Base-by-base conservation (phyloP, 2,113 vertebrate species). In the Dendropsophus ebraccatus region DNA sequence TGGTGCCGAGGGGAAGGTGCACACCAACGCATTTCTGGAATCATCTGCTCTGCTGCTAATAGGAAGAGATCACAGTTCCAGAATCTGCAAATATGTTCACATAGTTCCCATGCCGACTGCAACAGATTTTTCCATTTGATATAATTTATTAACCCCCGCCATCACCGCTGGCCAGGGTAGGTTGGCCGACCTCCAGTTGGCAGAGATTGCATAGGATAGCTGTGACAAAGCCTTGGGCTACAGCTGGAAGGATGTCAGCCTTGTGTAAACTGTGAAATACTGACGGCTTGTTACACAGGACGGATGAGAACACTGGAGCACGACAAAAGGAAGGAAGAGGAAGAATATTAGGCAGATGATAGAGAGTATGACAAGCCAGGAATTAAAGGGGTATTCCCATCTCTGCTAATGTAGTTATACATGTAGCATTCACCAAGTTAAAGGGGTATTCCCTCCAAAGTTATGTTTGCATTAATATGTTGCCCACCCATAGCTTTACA, bases 161-260 rank as follows among this genome's bases (percentile, higher is more conserved):
- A 70, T 70, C 67, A 37, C 67, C 67, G 67, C 67, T 70, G 67
- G 67, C 67, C 35, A 41, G 67, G 67, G 17, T 37, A 23, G 32
- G 67, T 23, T 70, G 67, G 67, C 67, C 21, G 67, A 41, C 67
- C 67, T 70, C 67, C 67, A 70, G 67, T 70, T 70, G 67, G 67
- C 67, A 41, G 32, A 4, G 17, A 23, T 41, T 23, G 17, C 35
- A 41, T 41, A 23, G 67, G 32, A 41, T 37, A 10, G 35, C 32
- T 37, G 67, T 70, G 67, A 70, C 19, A 70, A 70, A 70, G 67
- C 67, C 67, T 70, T 41, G 67, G 67, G 67, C 67, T 70, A 41
- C 67, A 41, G 67, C 67, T 70, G 67, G 65, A 69, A 69, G 7
- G 67, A 70, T 70, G 67, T 70, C 32, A 70, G 67, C 67, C 32